These are phyloP conservation scores for Pteria penguin DNA, from an alignment of 2,888 invertebrate species.

Conservation along the genomic window DNA sequence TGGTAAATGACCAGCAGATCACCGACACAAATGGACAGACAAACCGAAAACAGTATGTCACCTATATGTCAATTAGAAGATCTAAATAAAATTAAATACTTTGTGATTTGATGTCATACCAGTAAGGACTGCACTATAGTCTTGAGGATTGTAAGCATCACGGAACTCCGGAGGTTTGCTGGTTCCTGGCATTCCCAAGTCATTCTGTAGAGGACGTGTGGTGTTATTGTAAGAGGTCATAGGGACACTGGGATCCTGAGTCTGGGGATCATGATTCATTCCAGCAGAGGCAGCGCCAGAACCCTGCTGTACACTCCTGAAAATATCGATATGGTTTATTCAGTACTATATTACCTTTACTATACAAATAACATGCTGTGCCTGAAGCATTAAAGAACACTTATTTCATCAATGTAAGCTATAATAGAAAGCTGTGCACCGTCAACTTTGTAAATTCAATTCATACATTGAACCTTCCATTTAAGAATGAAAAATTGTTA, in stretches of 20 bases:
- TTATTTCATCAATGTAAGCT: too few relatives aligned
- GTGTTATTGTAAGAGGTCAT: constrained; percentile 59
- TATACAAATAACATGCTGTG: too few relatives aligned
- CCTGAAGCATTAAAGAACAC: too few relatives aligned
- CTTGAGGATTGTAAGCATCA: constrained; percentile 48
- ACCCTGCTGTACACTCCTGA: constrained; percentile 69
- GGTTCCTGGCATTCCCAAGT: constrained; percentile 56
- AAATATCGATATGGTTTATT: too few relatives aligned
- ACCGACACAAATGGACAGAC: background rate
- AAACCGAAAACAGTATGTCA: background rate
- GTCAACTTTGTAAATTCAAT: too few relatives aligned
- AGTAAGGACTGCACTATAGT: constrained; percentile 39
- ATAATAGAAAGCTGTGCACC: too few relatives aligned
- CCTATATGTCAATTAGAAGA: too few relatives aligned
- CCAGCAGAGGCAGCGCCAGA: constrained; percentile 45
- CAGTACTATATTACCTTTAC: too few relatives aligned
- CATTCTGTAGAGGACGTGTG: constrained; percentile 59
- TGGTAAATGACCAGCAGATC: too few relatives aligned
- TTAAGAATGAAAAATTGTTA: too few relatives aligned
- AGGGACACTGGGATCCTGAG: constrained; percentile 61
- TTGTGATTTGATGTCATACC: constrained; percentile 25
- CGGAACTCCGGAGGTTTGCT: constrained; percentile 62
- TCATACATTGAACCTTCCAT: too few relatives aligned
- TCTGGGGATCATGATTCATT: constrained; percentile 59
- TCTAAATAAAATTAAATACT: background rate